Evolutionary conservation across 2,797 vertebrate species (phyloP).

Genomic region (Cygnus olor): DNA sequence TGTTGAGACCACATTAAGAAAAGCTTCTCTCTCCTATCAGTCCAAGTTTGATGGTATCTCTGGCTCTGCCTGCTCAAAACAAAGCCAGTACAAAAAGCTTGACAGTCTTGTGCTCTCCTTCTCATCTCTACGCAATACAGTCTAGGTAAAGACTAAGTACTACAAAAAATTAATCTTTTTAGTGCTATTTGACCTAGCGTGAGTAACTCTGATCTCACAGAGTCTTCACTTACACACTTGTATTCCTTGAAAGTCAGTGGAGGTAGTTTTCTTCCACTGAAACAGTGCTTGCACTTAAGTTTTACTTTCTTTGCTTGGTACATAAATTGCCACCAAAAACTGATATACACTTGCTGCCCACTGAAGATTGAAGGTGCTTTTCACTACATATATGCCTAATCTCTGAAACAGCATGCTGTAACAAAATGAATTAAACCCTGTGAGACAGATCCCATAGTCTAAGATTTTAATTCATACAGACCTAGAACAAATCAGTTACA

Average conservation of each 20-base stretch:
- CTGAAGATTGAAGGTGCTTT: not conserved
- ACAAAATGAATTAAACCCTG: not conserved
- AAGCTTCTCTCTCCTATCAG: not conserved
- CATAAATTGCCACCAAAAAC: not conserved
- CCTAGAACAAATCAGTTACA: constrained; percentile 21
- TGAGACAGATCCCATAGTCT: not conserved
- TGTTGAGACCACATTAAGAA: not conserved
- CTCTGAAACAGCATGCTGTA: constrained; percentile 4
- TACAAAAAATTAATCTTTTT: not conserved
- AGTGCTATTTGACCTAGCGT: not conserved
- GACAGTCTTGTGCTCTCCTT: not conserved
- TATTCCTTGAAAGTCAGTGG: not conserved
- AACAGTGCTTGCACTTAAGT: not conserved
- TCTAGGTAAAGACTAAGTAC: constrained; percentile 6
- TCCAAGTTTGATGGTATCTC: not conserved
- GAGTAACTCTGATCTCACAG: not conserved
- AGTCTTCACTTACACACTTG: not conserved
- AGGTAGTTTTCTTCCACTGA: not conserved
- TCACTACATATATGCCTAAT: not conserved
- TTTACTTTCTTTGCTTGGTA: not conserved
- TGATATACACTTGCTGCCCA: not conserved
- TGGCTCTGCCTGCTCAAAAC: not conserved
- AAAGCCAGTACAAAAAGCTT: not conserved
- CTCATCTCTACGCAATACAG: not conserved
- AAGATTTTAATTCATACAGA: constrained; percentile 20